phyloP scores from a whole-genome alignment of 2,797 vertebrate genomes.

The Brachyalestes nurse region DNA sequence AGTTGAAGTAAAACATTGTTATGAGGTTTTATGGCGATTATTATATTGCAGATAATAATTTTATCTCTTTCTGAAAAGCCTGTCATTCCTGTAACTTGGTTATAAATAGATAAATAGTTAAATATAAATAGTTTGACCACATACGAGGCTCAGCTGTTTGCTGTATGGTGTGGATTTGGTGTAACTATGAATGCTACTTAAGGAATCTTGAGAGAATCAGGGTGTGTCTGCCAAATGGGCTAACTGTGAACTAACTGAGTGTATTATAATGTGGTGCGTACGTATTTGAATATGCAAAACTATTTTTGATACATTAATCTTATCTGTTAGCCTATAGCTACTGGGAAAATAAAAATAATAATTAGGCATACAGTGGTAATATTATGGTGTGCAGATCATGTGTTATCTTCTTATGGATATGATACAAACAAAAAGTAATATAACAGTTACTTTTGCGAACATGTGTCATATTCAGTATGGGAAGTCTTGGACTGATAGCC shows the following conservation, averaged over 20 bases:
- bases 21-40: not conserved
- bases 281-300: too few relatives aligned
- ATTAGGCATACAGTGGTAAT: too few relatives aligned
- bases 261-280: not conserved
- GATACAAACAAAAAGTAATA: too few relatives aligned
- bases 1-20: not conserved
- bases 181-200: not conserved
- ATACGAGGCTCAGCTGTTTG: not conserved
- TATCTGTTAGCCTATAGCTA: too few relatives aligned
- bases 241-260: not conserved
- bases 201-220: slow-evolving; percentile 8
- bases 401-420: too few relatives aligned
- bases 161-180: not conserved
- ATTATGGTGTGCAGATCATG: too few relatives aligned
- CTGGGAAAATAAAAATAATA: too few relatives aligned
- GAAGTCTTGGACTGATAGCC: not conserved
- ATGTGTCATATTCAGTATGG: not conserved
- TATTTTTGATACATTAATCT: too few relatives aligned
- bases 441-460: too few relatives aligned
- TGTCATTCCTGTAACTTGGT: not conserved
- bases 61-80: not conserved
- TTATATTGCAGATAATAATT: not conserved
- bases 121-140: not conserved
- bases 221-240: slow-evolving; percentile 8
- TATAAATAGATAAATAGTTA: not conserved